Percentiles rank a stretch among this genome's conserved stretches.
These are phyloP conservation scores for Sabellastarte sp. DNA, from an alignment of 2,888 invertebrate species.

Conservation along the genomic window DNA sequence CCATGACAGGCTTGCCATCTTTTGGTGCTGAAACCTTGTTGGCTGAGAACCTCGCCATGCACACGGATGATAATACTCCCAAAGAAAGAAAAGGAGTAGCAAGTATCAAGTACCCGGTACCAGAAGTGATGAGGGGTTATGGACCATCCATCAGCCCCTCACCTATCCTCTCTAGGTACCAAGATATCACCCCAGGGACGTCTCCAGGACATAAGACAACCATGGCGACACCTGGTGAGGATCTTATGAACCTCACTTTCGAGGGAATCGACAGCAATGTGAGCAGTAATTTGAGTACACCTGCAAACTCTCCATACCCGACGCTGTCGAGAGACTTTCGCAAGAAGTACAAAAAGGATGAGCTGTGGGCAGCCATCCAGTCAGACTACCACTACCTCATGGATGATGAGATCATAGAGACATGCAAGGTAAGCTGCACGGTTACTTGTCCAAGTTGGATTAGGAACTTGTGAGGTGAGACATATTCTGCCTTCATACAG, in stretches of 20 bases:
- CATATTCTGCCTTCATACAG: too few species aligned
- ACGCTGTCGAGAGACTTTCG: background rate
- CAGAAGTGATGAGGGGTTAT: background rate
- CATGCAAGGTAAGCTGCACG: conserved; percentile 69
- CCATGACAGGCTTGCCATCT: background rate
- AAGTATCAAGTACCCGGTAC: background rate
- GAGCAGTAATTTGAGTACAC: background rate
- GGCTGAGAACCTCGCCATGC: too few species aligned
- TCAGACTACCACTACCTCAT: conserved; percentile 92
- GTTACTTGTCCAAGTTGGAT: too few species aligned
- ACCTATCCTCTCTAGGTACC: too few species aligned
- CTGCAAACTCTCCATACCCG: background rate
- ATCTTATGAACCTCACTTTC: background rate
- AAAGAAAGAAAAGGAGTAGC: too few species aligned
- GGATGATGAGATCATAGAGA: conserved; percentile 89
- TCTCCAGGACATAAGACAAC: background rate
- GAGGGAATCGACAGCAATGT: background rate
- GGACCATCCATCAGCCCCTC: too few species aligned
- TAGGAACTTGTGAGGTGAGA: too few species aligned
- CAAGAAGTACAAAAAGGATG: conserved; percentile 54
- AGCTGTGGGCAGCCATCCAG: conserved; percentile 87
- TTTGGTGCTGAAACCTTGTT: background rate
- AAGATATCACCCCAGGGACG: background rate
- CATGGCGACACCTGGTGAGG: background rate
- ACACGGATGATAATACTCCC: too few species aligned